phyloP scores from a whole-genome alignment of 30 jellyfish, hydroid and myxozoan genomes.

The Rhopilema esculentum region DNA sequence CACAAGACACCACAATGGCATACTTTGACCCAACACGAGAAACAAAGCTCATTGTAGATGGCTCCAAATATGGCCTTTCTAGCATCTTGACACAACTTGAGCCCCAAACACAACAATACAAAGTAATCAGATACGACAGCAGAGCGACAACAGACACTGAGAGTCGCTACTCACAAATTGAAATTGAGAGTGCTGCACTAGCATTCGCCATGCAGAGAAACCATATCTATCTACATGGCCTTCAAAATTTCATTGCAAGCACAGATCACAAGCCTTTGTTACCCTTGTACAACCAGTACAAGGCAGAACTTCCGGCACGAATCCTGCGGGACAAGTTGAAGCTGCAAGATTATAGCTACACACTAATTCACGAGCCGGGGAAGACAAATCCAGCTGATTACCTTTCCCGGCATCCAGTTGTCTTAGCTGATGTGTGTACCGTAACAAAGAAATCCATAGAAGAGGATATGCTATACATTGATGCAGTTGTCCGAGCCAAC shows the following conservation, averaged over 20 bases:
- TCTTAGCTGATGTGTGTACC: constrained; percentile 38
- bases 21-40: constrained; percentile 51
- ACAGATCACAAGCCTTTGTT: constrained; percentile 71
- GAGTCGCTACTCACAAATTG: constrained; percentile 28
- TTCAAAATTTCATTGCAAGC: constrained; percentile 22
- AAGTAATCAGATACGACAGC: constrained; percentile 3
- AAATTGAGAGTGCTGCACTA: constrained; percentile 46
- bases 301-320: constrained; percentile 29
- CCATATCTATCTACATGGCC: constrained; percentile 46
- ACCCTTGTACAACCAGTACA: constrained; percentile 13
- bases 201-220: constrained; percentile 51
- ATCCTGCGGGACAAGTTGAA: constrained; percentile 37
- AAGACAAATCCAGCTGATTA: constrained; percentile 33
- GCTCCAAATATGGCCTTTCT: constrained; percentile 30
- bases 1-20: constrained; percentile 20
- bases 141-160: constrained; percentile 42
- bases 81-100: constrained; percentile 28
- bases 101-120: neutral
- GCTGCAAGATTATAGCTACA: constrained; percentile 32
- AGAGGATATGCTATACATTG: constrained; percentile 2
- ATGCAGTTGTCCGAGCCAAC: neutral
- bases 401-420: constrained; percentile 34
- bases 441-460: constrained; percentile 30
- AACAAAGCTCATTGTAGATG: constrained; percentile 47
- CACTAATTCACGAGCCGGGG: constrained; percentile 37